Base-by-base conservation (phyloP, 92 coral and sea anemone species). In the Heliopora coerulea region DNA sequence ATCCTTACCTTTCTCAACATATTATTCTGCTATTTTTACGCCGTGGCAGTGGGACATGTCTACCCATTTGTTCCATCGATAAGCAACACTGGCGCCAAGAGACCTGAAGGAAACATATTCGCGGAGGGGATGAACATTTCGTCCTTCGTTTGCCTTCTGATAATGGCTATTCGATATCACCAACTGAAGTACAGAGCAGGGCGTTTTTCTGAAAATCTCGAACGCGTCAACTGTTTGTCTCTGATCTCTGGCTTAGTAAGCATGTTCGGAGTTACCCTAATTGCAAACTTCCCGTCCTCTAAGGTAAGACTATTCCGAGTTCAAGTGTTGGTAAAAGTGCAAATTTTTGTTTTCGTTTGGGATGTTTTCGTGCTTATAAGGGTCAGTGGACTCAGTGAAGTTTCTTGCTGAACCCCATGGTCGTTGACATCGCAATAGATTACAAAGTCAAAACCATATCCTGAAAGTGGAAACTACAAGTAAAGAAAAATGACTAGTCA, bases 61-160 rank as follows among this genome's bases (percentile, higher is more conserved):
- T 95, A 90, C 35, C 99, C 99, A 3, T 87, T 95, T 37, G 93
- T 95, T 1, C 99, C 99, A 34, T 91, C 99, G 68, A 95, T 95
- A 58, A 95, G 99, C 80, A 96, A 95, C 78, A 95, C 99, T 1
- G 99, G 96, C 20, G 96, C 99, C 20, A 87, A 85, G 60, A 84
- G 83, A 32, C 99, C 99, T 18, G 99, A 95, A 68, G 88, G 96
- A 24, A 85, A 90, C 60, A 75, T 95, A 62, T 95, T 95, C 83
- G 88, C 99, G 30, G 95, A 95, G 78, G 75, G 87, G 21, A 90
- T 95, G 74, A 95, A 95, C 68, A 81, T 95, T 31, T 90, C 99
- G 21, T 74, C 88, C 19, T 86, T 87, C 17, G 67, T 90, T 56
- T 83, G 91, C 46, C 85, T 84, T 0, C 72, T 90, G 26, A 95